Conservation (phyloP, 2,797 vertebrate genomes). For the Channa striata region DNA sequence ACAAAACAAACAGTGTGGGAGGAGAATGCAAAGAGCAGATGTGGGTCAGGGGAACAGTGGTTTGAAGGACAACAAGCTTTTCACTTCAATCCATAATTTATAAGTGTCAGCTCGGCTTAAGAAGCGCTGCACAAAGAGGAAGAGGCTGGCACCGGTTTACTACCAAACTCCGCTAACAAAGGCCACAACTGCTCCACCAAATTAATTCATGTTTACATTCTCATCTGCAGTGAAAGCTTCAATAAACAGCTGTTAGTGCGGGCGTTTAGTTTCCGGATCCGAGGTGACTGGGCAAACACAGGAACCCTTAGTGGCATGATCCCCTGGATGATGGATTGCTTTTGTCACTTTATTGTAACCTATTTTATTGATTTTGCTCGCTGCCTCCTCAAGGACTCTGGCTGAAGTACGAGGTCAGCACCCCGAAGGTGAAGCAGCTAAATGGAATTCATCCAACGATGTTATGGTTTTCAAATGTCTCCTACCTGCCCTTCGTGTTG, state of each 20-base stretch:
- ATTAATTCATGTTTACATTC: not conserved
- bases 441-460: not conserved
- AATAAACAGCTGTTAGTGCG: no score
- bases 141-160: not conserved
- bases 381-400: not conserved
- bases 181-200: not conserved
- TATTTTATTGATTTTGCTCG: not conserved
- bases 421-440: not conserved
- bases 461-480: no score
- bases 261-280: no score
- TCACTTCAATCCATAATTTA: constrained; percentile 63
- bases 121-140: constrained; percentile 3
- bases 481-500: no score
- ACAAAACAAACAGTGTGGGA: not conserved
- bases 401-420: not conserved
- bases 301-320: no score
- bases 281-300: no score
- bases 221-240: not conserved
- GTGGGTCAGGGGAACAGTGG: constrained; percentile 53
- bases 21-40: constrained; percentile 36
- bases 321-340: not conserved
- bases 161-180: not conserved
- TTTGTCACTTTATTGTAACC: not conserved
- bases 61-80: constrained; percentile 35
- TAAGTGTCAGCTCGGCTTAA: constrained; percentile 20